These are phyloP conservation scores for Vulpes vulpes DNA, from an alignment of 2,113 vertebrate genomes.

Conservation along the genomic window DNA sequence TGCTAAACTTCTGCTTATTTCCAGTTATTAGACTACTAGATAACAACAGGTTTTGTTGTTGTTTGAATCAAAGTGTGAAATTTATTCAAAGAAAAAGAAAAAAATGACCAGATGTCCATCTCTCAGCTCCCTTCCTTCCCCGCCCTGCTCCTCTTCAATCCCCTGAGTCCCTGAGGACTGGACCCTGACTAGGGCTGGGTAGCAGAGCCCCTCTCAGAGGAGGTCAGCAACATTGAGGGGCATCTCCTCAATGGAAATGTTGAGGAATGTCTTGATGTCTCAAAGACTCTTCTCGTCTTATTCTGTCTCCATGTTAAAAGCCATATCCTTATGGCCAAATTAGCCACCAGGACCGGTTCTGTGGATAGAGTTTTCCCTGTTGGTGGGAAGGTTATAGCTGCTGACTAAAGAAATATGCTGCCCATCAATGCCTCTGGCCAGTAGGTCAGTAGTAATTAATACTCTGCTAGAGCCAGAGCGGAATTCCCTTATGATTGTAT, in stretches of 20 bases:
- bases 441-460: constrained; percentile 93
- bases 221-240: constrained; percentile 79
- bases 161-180: constrained; percentile 38
- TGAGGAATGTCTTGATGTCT: constrained; percentile 95
- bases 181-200: background rate
- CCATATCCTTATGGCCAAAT: constrained; percentile 93
- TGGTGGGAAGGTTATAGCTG: background rate
- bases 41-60: background rate
- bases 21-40: background rate
- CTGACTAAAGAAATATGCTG: constrained; percentile 58
- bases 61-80: background rate
- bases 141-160: constrained; percentile 55
- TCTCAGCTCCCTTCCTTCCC: constrained; percentile 70
- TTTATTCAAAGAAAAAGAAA: background rate
- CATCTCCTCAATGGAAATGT: constrained; percentile 94
- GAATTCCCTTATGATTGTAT: constrained; percentile 94
- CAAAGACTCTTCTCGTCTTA: constrained; percentile 93
- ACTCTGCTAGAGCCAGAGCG: constrained; percentile 94
- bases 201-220: constrained; percentile 83
- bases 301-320: constrained; percentile 94
- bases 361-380: background rate
- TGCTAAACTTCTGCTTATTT: background rate
- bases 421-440: constrained; percentile 89
- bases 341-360: constrained; percentile 87
- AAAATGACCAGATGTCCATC: constrained; percentile 67